Evolutionary conservation across 1,140 invertebrate genomes (phyloP), one percentile per base, ranked within the genome.

Genomic region (Zophobas morio): DNA sequence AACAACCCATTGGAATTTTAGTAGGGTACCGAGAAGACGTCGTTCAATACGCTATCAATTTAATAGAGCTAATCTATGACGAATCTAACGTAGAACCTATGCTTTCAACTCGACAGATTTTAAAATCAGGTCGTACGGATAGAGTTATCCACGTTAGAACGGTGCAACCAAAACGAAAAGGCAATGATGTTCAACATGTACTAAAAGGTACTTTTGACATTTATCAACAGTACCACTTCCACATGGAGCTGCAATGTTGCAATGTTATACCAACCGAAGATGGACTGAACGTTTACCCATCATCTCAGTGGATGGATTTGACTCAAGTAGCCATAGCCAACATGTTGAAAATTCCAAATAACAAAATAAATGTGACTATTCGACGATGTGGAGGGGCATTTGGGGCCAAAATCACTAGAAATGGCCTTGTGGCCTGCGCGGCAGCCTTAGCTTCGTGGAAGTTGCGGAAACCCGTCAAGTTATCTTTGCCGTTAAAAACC

Each of bases 1-100:
- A 93, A 0, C 94, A 96, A 82, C 90, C 93, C 0, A 79, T 95
- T 6, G 95, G 93, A 0, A 79, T 96, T 0, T 87, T 96, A 0
- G 90, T 92, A 0, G 94, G 93, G 0, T 83, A 88, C 6, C 91
- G 87, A 42, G 87, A 90, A 40, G 86, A 87, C 34, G 76, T 90
- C 39, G 94, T 93, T 0, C 84, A 91, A 1, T 86, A 89, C 46
- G 94, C 93, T 1, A 89, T 91, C 0, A 87, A 89, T 40, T 84
- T 90, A 78, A 92, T 96, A 0, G 89, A 91, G 82, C 87, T 96
- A n/a, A 88, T 87, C 4, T 94, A 95, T 4, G 87, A 89, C n/a
- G 53, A 86, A 0, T 36, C 80, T 0, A 81, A 79, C 5, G 80
- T 84, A 75, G 89, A 89, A 63, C 89, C 91, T 1, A 82, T 94